Evolutionary conservation across 2,888 invertebrate genomes (phyloP).

Genomic region (Tupiocoris notatus): DNA sequence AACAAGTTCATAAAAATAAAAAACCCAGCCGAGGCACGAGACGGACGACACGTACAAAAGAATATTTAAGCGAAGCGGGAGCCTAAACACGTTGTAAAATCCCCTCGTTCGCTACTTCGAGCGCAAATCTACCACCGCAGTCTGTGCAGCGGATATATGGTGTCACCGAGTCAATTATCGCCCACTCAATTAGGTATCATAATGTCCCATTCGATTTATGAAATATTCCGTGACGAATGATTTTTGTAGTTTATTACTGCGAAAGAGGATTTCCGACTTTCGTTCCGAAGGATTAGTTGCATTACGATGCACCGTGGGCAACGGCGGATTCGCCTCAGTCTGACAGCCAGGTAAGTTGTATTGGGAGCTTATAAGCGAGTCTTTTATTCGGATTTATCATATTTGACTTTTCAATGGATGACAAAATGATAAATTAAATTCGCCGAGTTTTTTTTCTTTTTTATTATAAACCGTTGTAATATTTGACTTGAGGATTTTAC

Average conservation of each 20-base stretch:
- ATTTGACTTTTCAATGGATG: too few species aligned
- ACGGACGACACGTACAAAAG: conserved; percentile 24
- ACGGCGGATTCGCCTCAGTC: too few species aligned
- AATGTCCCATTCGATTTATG: neutral
- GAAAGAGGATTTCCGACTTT: too few species aligned
- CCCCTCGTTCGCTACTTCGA: neutral
- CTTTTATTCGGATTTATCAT: too few species aligned
- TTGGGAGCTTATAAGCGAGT: too few species aligned
- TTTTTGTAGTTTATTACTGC: neutral
- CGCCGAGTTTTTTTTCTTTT: too few species aligned
- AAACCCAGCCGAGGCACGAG: neutral
- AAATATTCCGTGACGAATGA: neutral
- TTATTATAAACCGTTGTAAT: too few species aligned
- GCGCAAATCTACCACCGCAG: neutral
- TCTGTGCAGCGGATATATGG: conserved; percentile 11
- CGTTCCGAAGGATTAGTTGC: neutral
- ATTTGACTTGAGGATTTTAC: too few species aligned
- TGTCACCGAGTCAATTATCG: conserved; percentile 22
- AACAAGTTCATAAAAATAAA: conserved; percentile 32
- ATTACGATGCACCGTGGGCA: neutral
- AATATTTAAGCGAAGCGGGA: conserved; percentile 22
- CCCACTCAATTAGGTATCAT: conserved; percentile 13
- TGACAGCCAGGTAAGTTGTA: too few species aligned
- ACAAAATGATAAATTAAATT: too few species aligned
- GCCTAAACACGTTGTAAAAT: conserved; percentile 32